These are phyloP conservation scores for Lacanobia oleracea DNA, from an alignment of 2,888 invertebrate species.

Conservation along the genomic window DNA sequence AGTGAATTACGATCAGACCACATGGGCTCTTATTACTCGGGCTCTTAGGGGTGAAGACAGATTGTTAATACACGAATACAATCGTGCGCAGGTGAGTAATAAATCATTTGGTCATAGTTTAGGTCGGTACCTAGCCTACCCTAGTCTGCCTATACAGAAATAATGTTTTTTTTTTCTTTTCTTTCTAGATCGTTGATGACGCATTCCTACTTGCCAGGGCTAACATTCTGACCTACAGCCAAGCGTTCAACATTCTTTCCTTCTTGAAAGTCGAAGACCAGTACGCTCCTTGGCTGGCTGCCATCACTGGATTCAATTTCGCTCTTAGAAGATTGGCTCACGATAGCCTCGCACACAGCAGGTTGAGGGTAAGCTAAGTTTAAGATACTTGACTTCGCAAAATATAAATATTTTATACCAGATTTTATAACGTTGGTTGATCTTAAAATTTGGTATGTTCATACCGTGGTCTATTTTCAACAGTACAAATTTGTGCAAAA, in stretches of 20 bases:
- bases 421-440: neutral
- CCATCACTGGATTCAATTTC: conserved; percentile 88
- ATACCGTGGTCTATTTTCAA: neutral
- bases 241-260: conserved; percentile 90
- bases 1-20: conserved; percentile 90
- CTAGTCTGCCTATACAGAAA: no score
- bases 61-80: conserved; percentile 89
- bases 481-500: neutral
- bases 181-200: conserved; percentile 91
- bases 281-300: conserved; percentile 93
- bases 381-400: neutral
- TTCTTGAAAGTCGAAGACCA: conserved; percentile 91
- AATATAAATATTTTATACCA: neutral
- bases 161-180: conserved; percentile 13
- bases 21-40: conserved; percentile 90
- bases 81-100: conserved; percentile 92
- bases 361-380: conserved; percentile 73
- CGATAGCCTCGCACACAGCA: conserved; percentile 68
- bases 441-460: neutral
- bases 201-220: conserved; percentile 91
- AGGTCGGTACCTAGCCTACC: no score
- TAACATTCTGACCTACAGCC: conserved; percentile 85
- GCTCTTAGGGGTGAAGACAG: conserved; percentile 72
- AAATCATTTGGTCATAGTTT: no score
- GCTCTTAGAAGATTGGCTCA: conserved; percentile 84